Evolutionary conservation across 2,797 vertebrate species (phyloP).

Genomic region (Neosilurus hyrtlii): DNA sequence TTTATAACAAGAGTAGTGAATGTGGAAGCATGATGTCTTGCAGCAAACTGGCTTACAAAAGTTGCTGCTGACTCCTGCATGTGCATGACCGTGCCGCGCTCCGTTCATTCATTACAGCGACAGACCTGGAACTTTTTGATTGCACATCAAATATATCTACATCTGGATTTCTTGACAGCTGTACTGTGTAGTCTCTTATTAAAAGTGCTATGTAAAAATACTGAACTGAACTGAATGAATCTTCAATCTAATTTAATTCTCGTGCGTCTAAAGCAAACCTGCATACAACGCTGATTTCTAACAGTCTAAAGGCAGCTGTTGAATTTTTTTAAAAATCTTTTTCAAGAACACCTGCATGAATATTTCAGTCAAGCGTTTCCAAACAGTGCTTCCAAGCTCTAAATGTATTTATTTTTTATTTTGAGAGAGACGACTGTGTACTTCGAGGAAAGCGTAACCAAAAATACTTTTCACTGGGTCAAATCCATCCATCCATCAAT

Average conservation of each 20-base stretch:
- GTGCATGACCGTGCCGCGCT: no score
- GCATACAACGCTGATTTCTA: no score
- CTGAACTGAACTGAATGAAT: neutral
- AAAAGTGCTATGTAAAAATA: neutral
- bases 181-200: neutral
- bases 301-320: neutral
- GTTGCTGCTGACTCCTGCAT: no score
- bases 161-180: neutral
- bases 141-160: no score
- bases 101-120: no score
- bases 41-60: no score
- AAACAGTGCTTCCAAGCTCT: neutral
- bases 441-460: neutral
- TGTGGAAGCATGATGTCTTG: no score
- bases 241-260: neutral
- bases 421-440: neutral
- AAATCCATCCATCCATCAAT: neutral
- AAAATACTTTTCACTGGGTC: neutral
- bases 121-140: no score
- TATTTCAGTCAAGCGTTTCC: neutral
- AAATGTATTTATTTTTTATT: neutral
- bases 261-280: no score
- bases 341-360: no score
- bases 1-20: no score
- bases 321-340: neutral